phyloP scores from a whole-genome alignment of 1,140 invertebrate species.

The Neotoxoptera formosana region DNA sequence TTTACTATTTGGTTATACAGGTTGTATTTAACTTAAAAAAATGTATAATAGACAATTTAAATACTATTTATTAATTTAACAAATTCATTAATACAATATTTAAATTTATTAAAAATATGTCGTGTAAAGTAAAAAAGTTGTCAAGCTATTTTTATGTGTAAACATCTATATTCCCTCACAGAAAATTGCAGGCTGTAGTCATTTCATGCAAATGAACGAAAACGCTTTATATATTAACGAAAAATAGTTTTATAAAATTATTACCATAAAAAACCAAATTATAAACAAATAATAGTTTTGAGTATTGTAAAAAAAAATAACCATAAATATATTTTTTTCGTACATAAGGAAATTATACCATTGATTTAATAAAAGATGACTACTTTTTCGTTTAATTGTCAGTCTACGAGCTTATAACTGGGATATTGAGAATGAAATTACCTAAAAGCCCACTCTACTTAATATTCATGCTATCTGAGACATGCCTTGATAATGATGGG shows the following conservation, averaged over 20 bases:
- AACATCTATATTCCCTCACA: background rate
- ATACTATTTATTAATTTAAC: background rate
- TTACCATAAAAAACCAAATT: background rate
- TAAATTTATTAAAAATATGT: background rate
- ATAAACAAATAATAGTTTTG: background rate
- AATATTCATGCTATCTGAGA: too few species aligned
- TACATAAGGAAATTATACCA: too few species aligned
- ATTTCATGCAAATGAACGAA: background rate
- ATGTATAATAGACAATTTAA: background rate
- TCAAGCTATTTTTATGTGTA: background rate
- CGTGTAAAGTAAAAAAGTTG: background rate
- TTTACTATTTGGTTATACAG: background rate
- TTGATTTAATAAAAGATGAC: background rate
- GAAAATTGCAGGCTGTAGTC: background rate
- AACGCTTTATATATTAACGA: background rate
- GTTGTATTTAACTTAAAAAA: background rate
- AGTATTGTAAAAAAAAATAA: background rate
- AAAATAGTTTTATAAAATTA: background rate
- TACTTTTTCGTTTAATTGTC: background rate
- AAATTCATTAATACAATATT: background rate
- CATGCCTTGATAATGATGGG: too few species aligned
- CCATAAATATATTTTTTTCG: too few species aligned
- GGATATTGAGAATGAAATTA: too few species aligned
- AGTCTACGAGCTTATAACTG: too few species aligned
- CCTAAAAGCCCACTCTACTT: too few species aligned